Percentiles rank a stretch among this genome's conserved stretches.
These are phyloP conservation scores for Tinea semifulvella DNA, from an alignment of 2,888 invertebrate genomes.

Conservation along the genomic window DNA sequence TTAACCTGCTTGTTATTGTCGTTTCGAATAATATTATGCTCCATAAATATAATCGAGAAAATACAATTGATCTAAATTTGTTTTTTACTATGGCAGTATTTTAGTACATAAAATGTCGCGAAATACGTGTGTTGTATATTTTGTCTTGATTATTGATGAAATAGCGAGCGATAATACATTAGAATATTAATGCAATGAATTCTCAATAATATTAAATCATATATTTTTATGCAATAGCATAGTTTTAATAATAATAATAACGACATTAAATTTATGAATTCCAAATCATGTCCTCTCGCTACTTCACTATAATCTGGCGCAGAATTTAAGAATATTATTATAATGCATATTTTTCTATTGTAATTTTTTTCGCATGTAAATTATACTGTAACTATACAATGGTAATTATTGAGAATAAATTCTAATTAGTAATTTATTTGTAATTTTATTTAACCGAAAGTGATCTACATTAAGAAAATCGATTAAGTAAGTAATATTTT, in stretches of 20 bases:
- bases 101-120: slow-evolving; percentile 1
- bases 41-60: background rate
- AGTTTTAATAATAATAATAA: too few species aligned
- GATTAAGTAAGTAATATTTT: slow-evolving; percentile 16
- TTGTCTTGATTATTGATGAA: background rate
- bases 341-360: slow-evolving; percentile 51
- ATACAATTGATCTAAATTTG: background rate
- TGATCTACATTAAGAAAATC: background rate
- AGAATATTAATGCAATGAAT: too few species aligned
- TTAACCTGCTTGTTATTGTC: background rate
- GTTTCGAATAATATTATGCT: background rate
- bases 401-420: slow-evolving; percentile 12
- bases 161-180: background rate
- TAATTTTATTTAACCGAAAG: background rate
- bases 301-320: too few species aligned
- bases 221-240: too few species aligned
- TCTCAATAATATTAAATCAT: too few species aligned
- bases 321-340: slow-evolving; percentile 18
- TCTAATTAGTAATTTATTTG: slow-evolving; percentile 10
- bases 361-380: slow-evolving; percentile 50
- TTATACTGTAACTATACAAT: slow-evolving; percentile 8
- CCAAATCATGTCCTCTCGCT: too few species aligned
- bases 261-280: too few species aligned
- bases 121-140: too few species aligned
- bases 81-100: background rate